Base-by-base conservation (phyloP, 2,888 invertebrate genomes). In the Sycophila texana region DNA sequence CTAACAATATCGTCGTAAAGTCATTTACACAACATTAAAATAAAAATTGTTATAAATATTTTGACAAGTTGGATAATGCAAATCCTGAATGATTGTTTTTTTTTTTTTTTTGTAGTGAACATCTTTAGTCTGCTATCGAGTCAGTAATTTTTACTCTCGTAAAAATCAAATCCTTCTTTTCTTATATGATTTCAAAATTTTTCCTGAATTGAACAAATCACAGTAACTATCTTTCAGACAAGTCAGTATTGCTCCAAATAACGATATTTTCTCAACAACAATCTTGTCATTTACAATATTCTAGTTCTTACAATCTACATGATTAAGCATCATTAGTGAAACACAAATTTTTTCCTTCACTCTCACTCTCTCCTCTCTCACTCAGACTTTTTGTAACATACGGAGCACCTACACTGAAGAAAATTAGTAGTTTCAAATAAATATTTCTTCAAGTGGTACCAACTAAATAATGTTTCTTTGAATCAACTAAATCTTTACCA, bases 221-320 rank as follows among this genome's bases (percentile, higher is more conserved):
- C 55, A 22, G 10, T 51, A 16, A 60, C 5, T 5, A 26, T 60
- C 66, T 60, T 74, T 55, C 61, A 68, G 66, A 61, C 18, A 71
- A 14, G 20, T 39, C 67, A 74, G 65, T 66, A 74, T 74, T 77
- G 66, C 74, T 74, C 66, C 65, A 74, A 53, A 39, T 60, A 66
- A 49, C 47, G 18, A 14, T 47, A 63, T 76, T 68, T 68, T 22
- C 58, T 55, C 39, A 73, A 57, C 51, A 68, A 80, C 63, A 68
- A 57, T 51, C 47, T 74, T 70, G 22, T 16, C 26, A 39, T 53
- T 66, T 70, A 55, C 18, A 10, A 26, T 61, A 58, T 63, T 12
- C 14, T 65, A 76, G 10, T 73, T 22, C 72, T 39, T 61, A 72
- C 16, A 51, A 14, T 51, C 47, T 72, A 76, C 18, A 26, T 22